These are phyloP conservation scores for Brotula barbata DNA, from an alignment of 2,797 vertebrate species.

Conservation along the genomic window DNA sequence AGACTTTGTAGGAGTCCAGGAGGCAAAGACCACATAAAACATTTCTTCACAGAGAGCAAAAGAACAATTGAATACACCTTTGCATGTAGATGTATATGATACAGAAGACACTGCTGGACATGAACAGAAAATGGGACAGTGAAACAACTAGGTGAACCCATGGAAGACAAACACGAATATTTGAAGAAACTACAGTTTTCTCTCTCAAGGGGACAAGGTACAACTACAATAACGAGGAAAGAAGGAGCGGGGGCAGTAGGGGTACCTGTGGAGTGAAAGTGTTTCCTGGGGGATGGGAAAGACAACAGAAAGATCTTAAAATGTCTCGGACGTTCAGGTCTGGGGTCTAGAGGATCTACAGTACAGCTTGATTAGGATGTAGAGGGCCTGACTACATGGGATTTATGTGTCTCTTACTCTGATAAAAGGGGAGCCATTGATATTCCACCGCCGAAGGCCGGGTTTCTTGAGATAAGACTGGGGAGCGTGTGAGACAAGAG, in stretches of 20 bases:
- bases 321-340: background rate
- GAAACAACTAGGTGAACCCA: background rate
- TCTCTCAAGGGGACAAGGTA: too few relatives aligned
- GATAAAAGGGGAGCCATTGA: slow-evolving; percentile 74
- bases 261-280: background rate
- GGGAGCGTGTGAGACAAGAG: slow-evolving; percentile 67
- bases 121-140: background rate
- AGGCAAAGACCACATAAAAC: background rate
- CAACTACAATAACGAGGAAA: slow-evolving; percentile 7
- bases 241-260: background rate
- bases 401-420: slow-evolving; percentile 74
- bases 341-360: slow-evolving; percentile 33
- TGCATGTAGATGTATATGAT: background rate
- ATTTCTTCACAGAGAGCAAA: background rate
- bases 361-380: slow-evolving; percentile 21
- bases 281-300: background rate
- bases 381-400: slow-evolving; percentile 21
- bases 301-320: background rate
- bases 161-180: slow-evolving; percentile 13
- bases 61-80: too few relatives aligned
- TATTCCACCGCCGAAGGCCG: slow-evolving; percentile 73
- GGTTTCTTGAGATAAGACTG: slow-evolving; percentile 80
- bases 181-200: background rate
- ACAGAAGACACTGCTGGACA: background rate
- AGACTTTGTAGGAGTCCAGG: background rate